Percentiles rank a stretch among this genome's conserved stretches.
These are phyloP conservation scores for Toxostoma redivivum DNA, from an alignment of 2,113 vertebrate species.

Conservation along the genomic window DNA sequence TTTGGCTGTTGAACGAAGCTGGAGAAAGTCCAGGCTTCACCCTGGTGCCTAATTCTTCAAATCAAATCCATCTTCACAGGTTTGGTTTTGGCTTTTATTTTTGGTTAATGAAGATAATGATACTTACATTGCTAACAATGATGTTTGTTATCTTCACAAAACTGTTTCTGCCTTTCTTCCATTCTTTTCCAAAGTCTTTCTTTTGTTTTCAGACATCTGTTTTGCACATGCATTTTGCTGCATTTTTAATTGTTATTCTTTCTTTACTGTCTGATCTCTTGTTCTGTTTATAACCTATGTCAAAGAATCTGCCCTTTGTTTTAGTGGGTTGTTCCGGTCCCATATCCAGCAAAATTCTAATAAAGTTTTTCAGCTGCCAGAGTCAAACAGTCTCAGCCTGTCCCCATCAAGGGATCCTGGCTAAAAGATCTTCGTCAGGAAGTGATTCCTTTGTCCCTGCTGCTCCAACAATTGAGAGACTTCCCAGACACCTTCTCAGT, in stretches of 20 bases:
- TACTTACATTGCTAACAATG: background rate
- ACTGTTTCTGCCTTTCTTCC: background rate
- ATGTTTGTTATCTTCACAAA: background rate
- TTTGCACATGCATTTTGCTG: background rate
- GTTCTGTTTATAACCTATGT: background rate
- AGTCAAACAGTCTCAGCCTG: background rate
- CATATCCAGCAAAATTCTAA: background rate
- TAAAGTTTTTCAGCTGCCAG: background rate
- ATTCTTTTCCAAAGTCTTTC: background rate
- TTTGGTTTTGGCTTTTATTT: conserved; percentile 20
- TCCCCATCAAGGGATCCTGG: background rate
- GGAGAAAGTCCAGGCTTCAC: conserved; percentile 13
- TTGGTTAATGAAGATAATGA: background rate
- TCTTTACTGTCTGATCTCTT: background rate
- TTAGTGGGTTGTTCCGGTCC: background rate
- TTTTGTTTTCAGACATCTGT: background rate
- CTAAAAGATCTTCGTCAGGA: background rate
- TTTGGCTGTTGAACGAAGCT: conserved; percentile 14
- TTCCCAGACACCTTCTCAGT: background rate
- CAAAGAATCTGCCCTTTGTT: background rate
- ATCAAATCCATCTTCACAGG: background rate
- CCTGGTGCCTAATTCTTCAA: background rate
- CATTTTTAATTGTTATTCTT: background rate
- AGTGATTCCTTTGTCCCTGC: background rate
- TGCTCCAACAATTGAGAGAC: background rate